A percentile compares a stretch with the other conserved stretches of the same genome.
These are phyloP conservation scores for Sebastes nivosus DNA, from an alignment of 2,797 vertebrate genomes.

Conservation along the genomic window DNA sequence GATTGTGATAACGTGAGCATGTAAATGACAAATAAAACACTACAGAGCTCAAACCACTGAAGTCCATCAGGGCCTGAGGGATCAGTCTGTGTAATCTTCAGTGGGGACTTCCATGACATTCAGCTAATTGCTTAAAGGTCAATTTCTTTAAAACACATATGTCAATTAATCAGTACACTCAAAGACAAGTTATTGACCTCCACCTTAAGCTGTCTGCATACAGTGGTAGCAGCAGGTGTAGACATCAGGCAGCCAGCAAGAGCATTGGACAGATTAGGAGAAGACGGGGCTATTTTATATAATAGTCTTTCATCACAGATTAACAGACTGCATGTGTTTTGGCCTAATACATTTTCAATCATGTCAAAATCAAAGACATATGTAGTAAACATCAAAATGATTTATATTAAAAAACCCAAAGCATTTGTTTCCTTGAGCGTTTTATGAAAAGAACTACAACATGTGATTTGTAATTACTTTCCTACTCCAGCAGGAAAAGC, in stretches of 20 bases:
- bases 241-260: not conserved
- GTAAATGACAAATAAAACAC: not conserved
- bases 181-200: not conserved
- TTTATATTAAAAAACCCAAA: not conserved
- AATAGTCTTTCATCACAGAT: not conserved
- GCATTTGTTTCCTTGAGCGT: not conserved
- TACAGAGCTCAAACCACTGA: not conserved
- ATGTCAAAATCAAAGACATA: not conserved
- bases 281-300: not conserved
- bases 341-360: not conserved
- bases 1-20: not conserved
- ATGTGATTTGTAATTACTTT: not conserved
- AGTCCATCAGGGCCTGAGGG: not conserved
- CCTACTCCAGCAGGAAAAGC: no score
- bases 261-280: not conserved
- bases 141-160: not conserved
- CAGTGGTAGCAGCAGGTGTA: not conserved
- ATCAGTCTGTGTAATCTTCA: not conserved
- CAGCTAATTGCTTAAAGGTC: slow-evolving; percentile 3
- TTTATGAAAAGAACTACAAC: not conserved
- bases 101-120: not conserved
- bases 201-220: not conserved
- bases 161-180: not conserved
- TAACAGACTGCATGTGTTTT: not conserved
- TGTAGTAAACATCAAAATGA: not conserved